Evolutionary conservation across 2,113 vertebrate genomes (phyloP), one percentile per base, ranked within the genome.

Genomic region (Mormyrus iriodes): DNA sequence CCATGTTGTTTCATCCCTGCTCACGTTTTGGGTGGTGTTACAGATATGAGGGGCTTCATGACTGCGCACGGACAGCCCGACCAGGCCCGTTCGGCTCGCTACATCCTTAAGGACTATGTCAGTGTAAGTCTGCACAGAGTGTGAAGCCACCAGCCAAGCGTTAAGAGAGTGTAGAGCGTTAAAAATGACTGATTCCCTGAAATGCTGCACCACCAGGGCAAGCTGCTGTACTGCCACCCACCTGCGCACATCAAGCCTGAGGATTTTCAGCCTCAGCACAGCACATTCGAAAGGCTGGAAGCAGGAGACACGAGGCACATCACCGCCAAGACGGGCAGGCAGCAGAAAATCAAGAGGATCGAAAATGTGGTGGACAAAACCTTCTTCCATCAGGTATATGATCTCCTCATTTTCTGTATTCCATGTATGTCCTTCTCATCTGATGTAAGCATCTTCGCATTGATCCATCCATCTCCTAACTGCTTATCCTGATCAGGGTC

Each of bases 31-130:
- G 89, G 61, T 93, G 83, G 92, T 52, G 93, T 93, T 17, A 46
- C 87, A 99, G 98, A 94, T 91, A 98, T 98, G 98, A 97, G 98
- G 92, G 98, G 98, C 42, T 99, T 98, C 91, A 99, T 99, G 98
- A 99, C 98, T 0, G 91, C 97, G 0, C 98, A 99, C 0, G 98
- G 98, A 3, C 98, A 99, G 92, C 98, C 98, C 2, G 98, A 99
- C 94, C 97, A 99, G 90, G 95, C 98, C 0, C 96, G 98, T 89
- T 97, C 98, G 27, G 96, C 98, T 21, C 97, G 98, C 5, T 99
- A 98, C 4, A 92, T 99, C 52, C 94, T 99, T 87, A 99, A 99
- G 94, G 98, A 99, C 92, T 99, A 97, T 1, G 98, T 99, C 90
- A 94, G 0, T 4, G 98, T 99, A 93, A 95, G 96, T 95, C 51